Base-by-base conservation (phyloP, 2,888 invertebrate species). In the Hirtodrosophila histrioides region DNA sequence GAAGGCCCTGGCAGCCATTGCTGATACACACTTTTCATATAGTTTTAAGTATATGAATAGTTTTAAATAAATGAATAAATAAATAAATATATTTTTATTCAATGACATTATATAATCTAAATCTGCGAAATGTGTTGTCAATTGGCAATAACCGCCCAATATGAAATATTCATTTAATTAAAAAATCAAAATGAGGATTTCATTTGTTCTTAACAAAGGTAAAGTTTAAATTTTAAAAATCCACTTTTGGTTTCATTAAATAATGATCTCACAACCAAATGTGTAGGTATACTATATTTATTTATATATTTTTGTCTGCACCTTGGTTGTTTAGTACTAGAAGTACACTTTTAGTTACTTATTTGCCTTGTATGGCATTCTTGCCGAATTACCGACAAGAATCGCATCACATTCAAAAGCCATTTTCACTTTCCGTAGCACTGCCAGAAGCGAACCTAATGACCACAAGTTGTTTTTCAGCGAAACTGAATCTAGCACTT, bases 401-500 rank as follows among this genome's bases (percentile, higher is more conserved):
- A 57, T 33, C 57, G 40, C 46, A 48, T 10, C 17, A 36, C 41
- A 53, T 46, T 65, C 48, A 49, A 31, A 62, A 43, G 11, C 36
- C 44, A 63, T 72, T 72, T 77, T 73, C 77, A 77, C 78, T 73
- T 77, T 77, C 55, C 61, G 56, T 57, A 27, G 40, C 41, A 11
- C 10, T 29, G 11, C 64, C 46, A 64, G 53, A 48, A 65, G 43
- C 51, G 35, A 56, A 65, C 31, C 56, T 39, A 69, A 53, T 64
- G 39, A 53, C 12, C 63, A 69, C 63, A 57, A 54, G 12, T 39
- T 40, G 37, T 17, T 17, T 41, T 33, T 50, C 35, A 40, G 12
- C 51, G 54, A 69, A 75, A 75, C 64, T 57, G 44, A 61, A 50
- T 49, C 56, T 57, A 43, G 35, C 63, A 70, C 70, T 70, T 69